These are phyloP conservation scores for Neogale vison DNA, from an alignment of 2,113 vertebrate genomes.

Conservation along the genomic window DNA sequence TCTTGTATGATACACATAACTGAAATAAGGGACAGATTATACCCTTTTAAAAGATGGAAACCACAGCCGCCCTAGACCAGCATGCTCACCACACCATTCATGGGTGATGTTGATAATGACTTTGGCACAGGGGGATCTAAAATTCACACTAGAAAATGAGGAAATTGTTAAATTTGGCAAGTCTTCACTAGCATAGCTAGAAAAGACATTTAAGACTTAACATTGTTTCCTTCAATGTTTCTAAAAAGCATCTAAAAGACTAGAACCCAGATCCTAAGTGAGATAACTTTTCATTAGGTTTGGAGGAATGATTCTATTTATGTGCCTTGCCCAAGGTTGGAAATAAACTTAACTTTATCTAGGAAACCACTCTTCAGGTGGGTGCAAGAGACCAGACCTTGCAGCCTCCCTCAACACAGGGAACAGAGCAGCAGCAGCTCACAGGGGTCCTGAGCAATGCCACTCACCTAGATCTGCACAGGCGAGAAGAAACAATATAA, in stretches of 20 bases:
- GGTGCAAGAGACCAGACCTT: neutral
- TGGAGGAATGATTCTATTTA: neutral
- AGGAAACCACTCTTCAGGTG: neutral
- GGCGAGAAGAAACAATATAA: neutral
- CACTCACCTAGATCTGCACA: no score
- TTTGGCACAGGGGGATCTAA: neutral
- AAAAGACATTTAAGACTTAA: neutral
- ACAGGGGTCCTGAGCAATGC: fast-evolving
- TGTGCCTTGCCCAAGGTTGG: neutral
- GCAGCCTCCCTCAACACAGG: neutral
- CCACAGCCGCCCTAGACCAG: neutral
- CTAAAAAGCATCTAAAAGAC: neutral
- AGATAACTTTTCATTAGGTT: neutral
- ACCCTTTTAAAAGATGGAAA: neutral
- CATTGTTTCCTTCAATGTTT: neutral
- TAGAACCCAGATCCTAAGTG: neutral
- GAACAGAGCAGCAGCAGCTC: neutral
- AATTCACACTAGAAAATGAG: neutral
- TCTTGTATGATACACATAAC: neutral
- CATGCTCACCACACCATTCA: neutral
- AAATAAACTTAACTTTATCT: neutral
- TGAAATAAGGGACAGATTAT: neutral
- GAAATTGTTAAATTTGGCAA: neutral
- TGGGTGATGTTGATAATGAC: neutral
- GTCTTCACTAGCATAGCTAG: neutral